phyloP scores from a whole-genome alignment of 1,140 invertebrate species.

The Drosophila paulistorum region DNA sequence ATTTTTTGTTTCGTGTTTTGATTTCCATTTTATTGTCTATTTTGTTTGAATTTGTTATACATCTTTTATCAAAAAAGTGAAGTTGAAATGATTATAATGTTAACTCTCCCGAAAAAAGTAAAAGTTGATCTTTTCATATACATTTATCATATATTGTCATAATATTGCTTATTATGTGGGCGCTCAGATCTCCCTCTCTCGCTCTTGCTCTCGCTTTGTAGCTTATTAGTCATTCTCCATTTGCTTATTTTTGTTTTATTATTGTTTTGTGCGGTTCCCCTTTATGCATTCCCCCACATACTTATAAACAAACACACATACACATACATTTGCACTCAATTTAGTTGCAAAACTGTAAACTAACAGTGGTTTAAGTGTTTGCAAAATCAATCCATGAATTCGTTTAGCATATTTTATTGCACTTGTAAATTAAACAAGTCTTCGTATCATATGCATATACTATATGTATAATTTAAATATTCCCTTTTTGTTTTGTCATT shows the following conservation, averaged over 20 bases:
- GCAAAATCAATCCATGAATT: not conserved
- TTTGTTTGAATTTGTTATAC: slow-evolving; percentile 56
- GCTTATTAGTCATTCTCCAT: slow-evolving; percentile 40
- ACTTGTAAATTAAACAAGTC: no score
- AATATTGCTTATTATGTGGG: slow-evolving; percentile 25
- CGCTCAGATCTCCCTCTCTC: slow-evolving; percentile 11
- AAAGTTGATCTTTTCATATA: slow-evolving; percentile 53
- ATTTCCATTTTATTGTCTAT: slow-evolving; percentile 51
- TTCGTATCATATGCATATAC: no score
- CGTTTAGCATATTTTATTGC: no score
- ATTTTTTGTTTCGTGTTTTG: slow-evolving; percentile 43
- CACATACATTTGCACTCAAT: slow-evolving; percentile 25
- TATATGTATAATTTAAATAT: no score
- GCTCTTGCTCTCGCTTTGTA: slow-evolving; percentile 20
- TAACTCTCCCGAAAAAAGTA: slow-evolving; percentile 51
- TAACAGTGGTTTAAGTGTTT: not conserved
- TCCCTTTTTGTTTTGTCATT: no score
- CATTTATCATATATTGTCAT: slow-evolving; percentile 52
- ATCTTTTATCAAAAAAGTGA: slow-evolving; percentile 45
- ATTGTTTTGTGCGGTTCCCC: slow-evolving; percentile 46
- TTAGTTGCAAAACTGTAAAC: not conserved
- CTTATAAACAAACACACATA: slow-evolving; percentile 39
- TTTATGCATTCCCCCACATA: slow-evolving; percentile 27
- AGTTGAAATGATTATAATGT: slow-evolving; percentile 57
- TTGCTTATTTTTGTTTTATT: slow-evolving; percentile 34